Percentiles rank a stretch among this genome's conserved stretches.
Evolutionary conservation across 2,888 invertebrate species (phyloP).

Genomic region (Drosophila ustulata): DNA sequence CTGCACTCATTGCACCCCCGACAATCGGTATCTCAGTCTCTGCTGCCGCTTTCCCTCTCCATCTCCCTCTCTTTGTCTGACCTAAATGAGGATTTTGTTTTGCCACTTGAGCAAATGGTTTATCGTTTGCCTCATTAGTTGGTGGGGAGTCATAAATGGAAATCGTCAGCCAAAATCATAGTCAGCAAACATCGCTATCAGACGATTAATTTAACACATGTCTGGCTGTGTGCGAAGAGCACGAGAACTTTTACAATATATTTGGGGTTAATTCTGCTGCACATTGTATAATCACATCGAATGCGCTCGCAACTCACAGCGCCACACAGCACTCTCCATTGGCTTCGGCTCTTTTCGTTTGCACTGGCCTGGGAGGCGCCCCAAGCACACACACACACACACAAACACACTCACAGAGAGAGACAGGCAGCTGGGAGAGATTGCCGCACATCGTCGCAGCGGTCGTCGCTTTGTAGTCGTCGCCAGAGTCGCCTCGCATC

Average conservation of each 20-base stretch:
- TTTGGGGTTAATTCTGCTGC: conserved; percentile 71
- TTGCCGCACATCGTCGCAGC: conserved; percentile 44
- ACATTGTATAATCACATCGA: conserved; percentile 72
- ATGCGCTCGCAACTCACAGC: conserved; percentile 38
- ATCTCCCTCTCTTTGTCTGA: neutral
- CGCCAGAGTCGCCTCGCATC: conserved; percentile 33
- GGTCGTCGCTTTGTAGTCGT: conserved; percentile 65
- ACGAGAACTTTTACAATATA: conserved; percentile 18
- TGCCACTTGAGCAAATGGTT: conserved; percentile 52
- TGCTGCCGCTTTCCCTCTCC: neutral
- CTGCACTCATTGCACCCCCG: conserved; percentile 37
- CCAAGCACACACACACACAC: conserved; percentile 25
- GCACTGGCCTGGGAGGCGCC: conserved; percentile 56
- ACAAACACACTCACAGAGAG: conserved; percentile 19
- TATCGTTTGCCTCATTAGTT: conserved; percentile 44
- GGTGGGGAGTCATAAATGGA: conserved; percentile 27
- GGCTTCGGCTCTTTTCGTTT: conserved; percentile 56
- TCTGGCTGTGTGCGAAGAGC: conserved; percentile 7
- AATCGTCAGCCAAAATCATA: conserved; percentile 1
- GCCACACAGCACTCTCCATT: conserved; percentile 24
- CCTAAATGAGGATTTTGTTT: conserved; percentile 11
- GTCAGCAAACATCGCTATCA: neutral
- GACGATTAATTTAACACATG: neutral
- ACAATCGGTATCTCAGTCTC: neutral
- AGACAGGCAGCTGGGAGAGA: conserved; percentile 51